Evolutionary conservation across 2,797 vertebrate genomes (phyloP).

Genomic region (Rallus crepitans): DNA sequence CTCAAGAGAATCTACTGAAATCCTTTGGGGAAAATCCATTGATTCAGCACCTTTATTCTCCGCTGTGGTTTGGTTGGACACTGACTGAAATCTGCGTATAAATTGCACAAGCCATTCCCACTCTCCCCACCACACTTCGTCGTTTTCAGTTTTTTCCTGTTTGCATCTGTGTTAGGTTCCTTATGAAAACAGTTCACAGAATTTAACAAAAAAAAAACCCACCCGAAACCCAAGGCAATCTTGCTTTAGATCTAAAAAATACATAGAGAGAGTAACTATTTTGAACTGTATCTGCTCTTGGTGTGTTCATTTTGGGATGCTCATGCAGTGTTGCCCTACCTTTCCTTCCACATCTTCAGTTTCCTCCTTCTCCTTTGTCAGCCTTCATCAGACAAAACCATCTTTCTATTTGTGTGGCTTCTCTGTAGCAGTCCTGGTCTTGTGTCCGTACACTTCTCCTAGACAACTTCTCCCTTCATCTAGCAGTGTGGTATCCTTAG

Average conservation of each 20-base stretch:
- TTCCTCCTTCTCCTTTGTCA: neutral
- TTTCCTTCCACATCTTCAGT: neutral
- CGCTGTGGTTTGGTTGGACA: neutral
- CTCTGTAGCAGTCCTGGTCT: neutral
- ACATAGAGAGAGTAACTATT: neutral
- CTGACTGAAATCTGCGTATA: neutral
- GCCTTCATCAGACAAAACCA: neutral
- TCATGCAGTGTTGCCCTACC: rapidly evolving
- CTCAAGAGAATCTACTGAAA: neutral
- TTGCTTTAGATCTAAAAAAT: neutral
- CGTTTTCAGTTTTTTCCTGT: neutral
- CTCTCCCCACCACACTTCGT: neutral
- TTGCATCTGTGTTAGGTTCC: neutral
- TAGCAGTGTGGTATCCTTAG: neutral
- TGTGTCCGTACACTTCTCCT: neutral
- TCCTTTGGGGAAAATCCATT: neutral
- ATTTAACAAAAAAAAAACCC: neutral
- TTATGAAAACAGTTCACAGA: neutral
- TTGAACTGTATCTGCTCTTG: neutral
- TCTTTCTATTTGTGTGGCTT: neutral
- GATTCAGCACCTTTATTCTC: neutral
- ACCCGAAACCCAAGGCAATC: neutral
- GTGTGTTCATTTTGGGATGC: neutral
- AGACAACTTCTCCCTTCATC: neutral
- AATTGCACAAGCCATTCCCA: neutral